Evolutionary conservation across 2,797 vertebrate species (phyloP).

Genomic region (Epinephelus malabaricus): DNA sequence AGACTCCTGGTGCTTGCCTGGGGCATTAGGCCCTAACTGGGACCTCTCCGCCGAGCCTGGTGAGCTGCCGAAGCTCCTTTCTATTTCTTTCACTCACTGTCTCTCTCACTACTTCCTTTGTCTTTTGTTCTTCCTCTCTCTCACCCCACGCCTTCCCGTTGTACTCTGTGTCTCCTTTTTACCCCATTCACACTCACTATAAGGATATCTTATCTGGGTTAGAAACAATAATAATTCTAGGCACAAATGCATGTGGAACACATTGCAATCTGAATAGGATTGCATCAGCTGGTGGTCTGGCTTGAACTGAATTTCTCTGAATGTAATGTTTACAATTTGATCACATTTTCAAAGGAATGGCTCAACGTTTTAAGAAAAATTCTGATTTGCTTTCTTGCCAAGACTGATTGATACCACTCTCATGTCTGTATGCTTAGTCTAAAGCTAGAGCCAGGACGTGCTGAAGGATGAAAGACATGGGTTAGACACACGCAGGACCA

Average conservation of each 20-base stretch:
- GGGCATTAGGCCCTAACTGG: slow-evolving; percentile 78
- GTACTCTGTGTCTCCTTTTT: slow-evolving; percentile 8
- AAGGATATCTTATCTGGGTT: not conserved
- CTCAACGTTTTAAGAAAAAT: not conserved
- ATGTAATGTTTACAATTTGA: not conserved
- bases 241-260: slow-evolving; percentile 4
- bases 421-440: not conserved
- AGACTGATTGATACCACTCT: not conserved
- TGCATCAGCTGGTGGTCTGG: not conserved
- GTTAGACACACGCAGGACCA: too few species aligned
- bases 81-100: slow-evolving; percentile 57
- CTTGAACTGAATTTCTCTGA: not conserved
- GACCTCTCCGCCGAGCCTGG: slow-evolving; percentile 64
- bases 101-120: slow-evolving; percentile 36
- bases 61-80: slow-evolving; percentile 62
- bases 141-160: slow-evolving; percentile 21
- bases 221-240: slow-evolving; percentile 10
- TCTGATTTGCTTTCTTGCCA: not conserved
- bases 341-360: not conserved
- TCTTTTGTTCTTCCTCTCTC: slow-evolving; percentile 41
- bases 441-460: too few species aligned
- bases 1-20: slow-evolving; percentile 79
- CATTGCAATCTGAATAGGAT: slow-evolving; percentile 1
- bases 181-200: slow-evolving; percentile 10
- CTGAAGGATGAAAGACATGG: too few species aligned